These are phyloP conservation scores for Collichthys lucidus DNA, from an alignment of 2,113 vertebrate species.

Conservation along the genomic window DNA sequence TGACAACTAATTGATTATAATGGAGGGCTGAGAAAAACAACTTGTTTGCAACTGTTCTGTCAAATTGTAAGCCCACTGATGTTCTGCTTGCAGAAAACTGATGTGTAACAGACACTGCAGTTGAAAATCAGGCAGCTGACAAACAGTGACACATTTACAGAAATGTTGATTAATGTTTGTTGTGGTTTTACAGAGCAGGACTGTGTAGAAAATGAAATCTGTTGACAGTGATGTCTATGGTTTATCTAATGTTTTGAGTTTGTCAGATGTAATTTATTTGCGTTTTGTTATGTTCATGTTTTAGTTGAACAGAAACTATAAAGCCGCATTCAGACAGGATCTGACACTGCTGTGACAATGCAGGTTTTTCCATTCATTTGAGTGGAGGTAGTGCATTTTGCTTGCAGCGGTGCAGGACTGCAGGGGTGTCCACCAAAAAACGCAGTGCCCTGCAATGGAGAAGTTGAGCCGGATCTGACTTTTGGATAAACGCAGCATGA, in stretches of 20 bases:
- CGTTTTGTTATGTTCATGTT: background rate
- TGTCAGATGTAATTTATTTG: background rate
- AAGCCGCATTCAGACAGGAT: too few relatives aligned
- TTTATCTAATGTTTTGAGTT: slow-evolving; percentile 1
- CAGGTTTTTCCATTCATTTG: too few relatives aligned
- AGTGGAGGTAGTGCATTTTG: too few relatives aligned
- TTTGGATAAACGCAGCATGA: too few relatives aligned
- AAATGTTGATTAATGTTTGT: too few relatives aligned
- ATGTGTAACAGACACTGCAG: background rate
- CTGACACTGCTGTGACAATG: too few relatives aligned
- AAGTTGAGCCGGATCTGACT: too few relatives aligned
- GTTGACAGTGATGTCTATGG: background rate
- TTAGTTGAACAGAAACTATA: background rate
- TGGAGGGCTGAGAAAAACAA: background rate
- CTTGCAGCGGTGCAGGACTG: too few relatives aligned
- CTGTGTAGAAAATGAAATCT: background rate
- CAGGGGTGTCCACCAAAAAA: too few relatives aligned
- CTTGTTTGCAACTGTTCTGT: background rate
- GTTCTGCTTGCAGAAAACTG: background rate
- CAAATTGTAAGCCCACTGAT: background rate
- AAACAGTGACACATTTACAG: too few relatives aligned
- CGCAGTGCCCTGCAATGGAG: too few relatives aligned
- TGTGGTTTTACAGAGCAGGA: background rate
- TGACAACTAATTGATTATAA: background rate
- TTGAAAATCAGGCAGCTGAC: too few relatives aligned